These are phyloP conservation scores for Eolophus roseicapilla DNA, from an alignment of 2,113 vertebrate genomes.

Conservation along the genomic window DNA sequence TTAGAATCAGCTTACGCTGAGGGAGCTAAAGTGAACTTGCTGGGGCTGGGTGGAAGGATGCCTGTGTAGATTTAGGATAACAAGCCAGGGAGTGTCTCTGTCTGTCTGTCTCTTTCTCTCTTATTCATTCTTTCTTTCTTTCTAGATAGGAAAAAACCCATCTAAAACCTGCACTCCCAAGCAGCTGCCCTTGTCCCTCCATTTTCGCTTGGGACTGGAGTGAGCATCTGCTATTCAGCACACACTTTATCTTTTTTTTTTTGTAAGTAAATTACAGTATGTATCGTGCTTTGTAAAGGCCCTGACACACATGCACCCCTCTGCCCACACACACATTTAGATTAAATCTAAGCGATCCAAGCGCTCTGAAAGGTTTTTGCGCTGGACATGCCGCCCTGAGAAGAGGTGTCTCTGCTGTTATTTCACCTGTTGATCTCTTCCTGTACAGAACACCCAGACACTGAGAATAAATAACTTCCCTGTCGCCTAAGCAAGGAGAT, in stretches of 20 bases:
- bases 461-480: conserved; percentile 61
- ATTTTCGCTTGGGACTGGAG: conserved; percentile 28
- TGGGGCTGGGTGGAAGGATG: conserved; percentile 36
- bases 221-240: conserved; percentile 47
- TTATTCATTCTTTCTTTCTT: not conserved
- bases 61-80: conserved; percentile 48
- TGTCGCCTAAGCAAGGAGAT: conserved; percentile 16
- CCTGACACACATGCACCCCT: not conserved
- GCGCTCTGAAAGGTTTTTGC: not conserved
- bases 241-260: not conserved
- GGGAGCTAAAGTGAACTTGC: conserved; percentile 37
- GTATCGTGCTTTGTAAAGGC: conserved; percentile 48
- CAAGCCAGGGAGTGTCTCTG: conserved; percentile 11
- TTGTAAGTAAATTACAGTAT: conserved; percentile 45
- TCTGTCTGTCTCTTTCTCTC: not conserved
- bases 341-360: not conserved
- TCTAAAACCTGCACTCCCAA: conserved; percentile 55
- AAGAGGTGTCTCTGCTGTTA: conserved; percentile 26
- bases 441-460: conserved; percentile 4
- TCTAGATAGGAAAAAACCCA: conserved; percentile 44
- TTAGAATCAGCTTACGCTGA: not conserved
- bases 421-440: conserved; percentile 42
- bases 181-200: conserved; percentile 40
- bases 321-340: not conserved
- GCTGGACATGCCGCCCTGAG: not conserved